Evolutionary conservation across 1,140 invertebrate species (phyloP).

Genomic region (Phymorhynchus buccinoides): DNA sequence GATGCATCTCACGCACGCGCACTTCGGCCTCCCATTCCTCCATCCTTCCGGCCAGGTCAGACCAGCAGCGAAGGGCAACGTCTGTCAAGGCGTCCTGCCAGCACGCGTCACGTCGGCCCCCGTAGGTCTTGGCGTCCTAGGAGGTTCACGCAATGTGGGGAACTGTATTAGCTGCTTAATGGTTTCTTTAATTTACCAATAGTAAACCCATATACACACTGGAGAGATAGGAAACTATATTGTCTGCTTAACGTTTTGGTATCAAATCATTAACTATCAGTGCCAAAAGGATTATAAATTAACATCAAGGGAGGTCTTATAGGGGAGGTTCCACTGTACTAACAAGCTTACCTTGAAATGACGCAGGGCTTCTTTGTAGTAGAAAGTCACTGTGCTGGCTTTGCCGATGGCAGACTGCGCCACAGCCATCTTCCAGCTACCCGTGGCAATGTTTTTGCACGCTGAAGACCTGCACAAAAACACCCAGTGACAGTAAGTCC

Average conservation of each 20-base stretch:
- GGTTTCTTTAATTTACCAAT: too few relatives aligned
- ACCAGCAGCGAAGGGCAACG: slow-evolving; percentile 23
- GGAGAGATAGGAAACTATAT: too few relatives aligned
- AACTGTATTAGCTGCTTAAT: too few relatives aligned
- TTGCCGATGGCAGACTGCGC: slow-evolving; percentile 30
- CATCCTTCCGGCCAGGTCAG: not conserved
- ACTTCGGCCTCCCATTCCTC: slow-evolving; percentile 5
- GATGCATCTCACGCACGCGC: not conserved
- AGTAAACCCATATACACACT: too few relatives aligned
- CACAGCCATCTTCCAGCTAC: slow-evolving; percentile 48
- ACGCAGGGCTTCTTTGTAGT: slow-evolving; percentile 53
- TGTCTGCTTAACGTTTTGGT: too few relatives aligned
- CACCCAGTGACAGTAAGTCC: not conserved
- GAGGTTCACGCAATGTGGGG: not conserved
- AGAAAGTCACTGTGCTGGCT: not conserved
- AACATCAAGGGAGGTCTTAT: too few relatives aligned
- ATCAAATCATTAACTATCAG: too few relatives aligned
- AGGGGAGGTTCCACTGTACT: too few relatives aligned
- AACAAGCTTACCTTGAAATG: slow-evolving; percentile 39
- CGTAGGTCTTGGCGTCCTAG: slow-evolving; percentile 33
- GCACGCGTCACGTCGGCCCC: not conserved
- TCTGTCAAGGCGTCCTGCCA: slow-evolving; percentile 4
- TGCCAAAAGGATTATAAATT: too few relatives aligned
- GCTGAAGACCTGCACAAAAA: slow-evolving; percentile 45
- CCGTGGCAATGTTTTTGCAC: slow-evolving; percentile 54